phyloP scores from a whole-genome alignment of 2,797 vertebrate genomes.

The Sardinella longiceps region DNA sequence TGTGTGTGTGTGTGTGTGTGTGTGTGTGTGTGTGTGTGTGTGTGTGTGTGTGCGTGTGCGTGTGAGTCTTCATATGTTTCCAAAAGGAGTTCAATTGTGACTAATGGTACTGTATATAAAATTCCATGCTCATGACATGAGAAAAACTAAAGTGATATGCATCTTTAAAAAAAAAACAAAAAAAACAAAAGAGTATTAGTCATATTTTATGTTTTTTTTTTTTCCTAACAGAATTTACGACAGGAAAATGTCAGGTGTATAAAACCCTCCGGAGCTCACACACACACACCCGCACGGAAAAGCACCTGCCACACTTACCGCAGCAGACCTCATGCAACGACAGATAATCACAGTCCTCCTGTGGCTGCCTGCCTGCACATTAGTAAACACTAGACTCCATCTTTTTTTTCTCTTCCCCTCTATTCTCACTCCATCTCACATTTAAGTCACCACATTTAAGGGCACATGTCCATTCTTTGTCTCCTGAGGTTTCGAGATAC shows the following conservation, averaged over 20 bases:
- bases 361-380: background rate
- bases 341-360: conserved; percentile 8
- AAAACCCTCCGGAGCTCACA: background rate
- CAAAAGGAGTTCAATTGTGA: background rate
- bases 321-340: conserved; percentile 33
- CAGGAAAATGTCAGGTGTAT: conserved; percentile 20
- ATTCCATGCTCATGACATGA: background rate
- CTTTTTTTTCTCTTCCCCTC: conserved; percentile 46
- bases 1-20: background rate
- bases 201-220: conserved; percentile 24
- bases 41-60: background rate
- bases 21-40: background rate
- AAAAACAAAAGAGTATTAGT: background rate
- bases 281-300: too few species aligned
- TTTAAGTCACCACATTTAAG: background rate
- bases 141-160: background rate
- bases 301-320: conserved; percentile 62
- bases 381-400: background rate
- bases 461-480: background rate
- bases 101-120: too few species aligned
- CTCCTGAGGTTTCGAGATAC: too few species aligned
- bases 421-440: background rate
- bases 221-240: conserved; percentile 22
- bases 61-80: background rate
- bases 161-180: too few species aligned